Evolutionary conservation across 2,888 invertebrate genomes (phyloP), one percentile per base, ranked within the genome.

Genomic region (Hirtodrosophila trivittata): DNA sequence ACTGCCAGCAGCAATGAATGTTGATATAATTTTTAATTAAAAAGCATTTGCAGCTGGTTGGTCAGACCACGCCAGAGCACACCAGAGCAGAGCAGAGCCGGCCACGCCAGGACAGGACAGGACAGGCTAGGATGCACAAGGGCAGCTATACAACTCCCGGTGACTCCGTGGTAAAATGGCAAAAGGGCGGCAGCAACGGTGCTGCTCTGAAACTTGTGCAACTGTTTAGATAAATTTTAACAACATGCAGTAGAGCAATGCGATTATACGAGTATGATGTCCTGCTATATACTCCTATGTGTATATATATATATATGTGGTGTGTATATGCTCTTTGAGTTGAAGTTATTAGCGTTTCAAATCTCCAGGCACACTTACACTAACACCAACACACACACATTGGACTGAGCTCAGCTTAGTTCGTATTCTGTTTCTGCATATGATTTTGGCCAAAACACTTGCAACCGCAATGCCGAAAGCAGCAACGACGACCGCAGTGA

Each of bases 11-110:
- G 76, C 58, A 57, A 70, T 60, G 71, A 65, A 70, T 60, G 78
- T 71, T 71, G 75, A 82, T 85, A 74, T 80, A 66, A 85, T 82
- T 85, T 85, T 77, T 80, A 80, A 80, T 80, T 80, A 80, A 85
- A 78, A 82, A 82, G 45, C 75, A 74, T 84, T 78, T 81, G 52
- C 59, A 66, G 64, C 42, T 65, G 39, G 28, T 28, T 28, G 28
- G 28, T 26, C 25, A 13, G 26, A 7, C n/a, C n/a, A n/a, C n/a
- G n/a, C n/a, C n/a, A n/a, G n/a, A n/a, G n/a, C n/a, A n/a, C n/a
- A n/a, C n/a, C n/a, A n/a, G n/a, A 5, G 18, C 41, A 25, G 41
- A 3, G 25, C 9, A 18, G 30, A 30, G 6, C 9, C 30, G 56
- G 30, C 35, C 45, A 37, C n/a, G n/a, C n/a, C 13, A 37, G 42